phyloP scores from a whole-genome alignment of 2,888 invertebrate genomes.

The Agrochola macilenta region DNA sequence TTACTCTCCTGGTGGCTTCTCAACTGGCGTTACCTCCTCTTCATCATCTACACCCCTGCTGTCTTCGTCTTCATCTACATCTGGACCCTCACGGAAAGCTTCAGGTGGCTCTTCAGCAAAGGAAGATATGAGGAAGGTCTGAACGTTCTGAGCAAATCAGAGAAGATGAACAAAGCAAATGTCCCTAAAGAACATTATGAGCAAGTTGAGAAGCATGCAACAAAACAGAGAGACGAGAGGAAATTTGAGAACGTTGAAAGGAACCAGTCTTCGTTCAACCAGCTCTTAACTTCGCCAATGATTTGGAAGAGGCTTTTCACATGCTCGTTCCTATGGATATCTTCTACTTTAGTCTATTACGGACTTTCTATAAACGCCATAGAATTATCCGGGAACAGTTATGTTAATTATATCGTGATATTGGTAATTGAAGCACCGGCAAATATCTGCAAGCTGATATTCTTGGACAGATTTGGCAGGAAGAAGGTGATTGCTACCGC shows the following conservation, averaged over 20 bases:
- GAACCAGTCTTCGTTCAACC: slow-evolving; percentile 84
- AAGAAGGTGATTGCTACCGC: slow-evolving; percentile 92
- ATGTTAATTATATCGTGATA: slow-evolving; percentile 93
- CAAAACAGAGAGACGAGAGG: slow-evolving; percentile 82
- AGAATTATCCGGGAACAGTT: slow-evolving; percentile 93
- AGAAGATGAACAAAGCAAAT: slow-evolving; percentile 91
- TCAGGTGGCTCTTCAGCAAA: slow-evolving; percentile 90
- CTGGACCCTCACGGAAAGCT: slow-evolving; percentile 86
- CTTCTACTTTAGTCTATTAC: slow-evolving; percentile 95
- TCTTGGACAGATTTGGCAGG: slow-evolving; percentile 92
- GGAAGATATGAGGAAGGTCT: slow-evolving; percentile 92
- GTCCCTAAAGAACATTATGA: slow-evolving; percentile 87
- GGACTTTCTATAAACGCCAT: slow-evolving; percentile 95
- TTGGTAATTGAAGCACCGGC: slow-evolving; percentile 94
- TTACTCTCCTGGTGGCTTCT: slow-evolving; percentile 86
- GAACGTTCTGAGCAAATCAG: slow-evolving; percentile 91
- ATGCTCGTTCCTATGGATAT: slow-evolving; percentile 94
- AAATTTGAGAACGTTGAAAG: slow-evolving; percentile 79
- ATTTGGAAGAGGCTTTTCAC: slow-evolving; percentile 91
- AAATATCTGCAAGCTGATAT: slow-evolving; percentile 91
- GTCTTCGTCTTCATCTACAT: slow-evolving; percentile 83
- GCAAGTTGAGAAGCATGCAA: slow-evolving; percentile 86
- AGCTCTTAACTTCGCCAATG: slow-evolving; percentile 85
- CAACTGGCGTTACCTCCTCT: slow-evolving; percentile 86
- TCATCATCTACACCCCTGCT: slow-evolving; percentile 86